Evolutionary conservation across 1,140 invertebrate species (phyloP), one percentile per base, ranked within the genome.

Genomic region (Drosophila nebulosa): DNA sequence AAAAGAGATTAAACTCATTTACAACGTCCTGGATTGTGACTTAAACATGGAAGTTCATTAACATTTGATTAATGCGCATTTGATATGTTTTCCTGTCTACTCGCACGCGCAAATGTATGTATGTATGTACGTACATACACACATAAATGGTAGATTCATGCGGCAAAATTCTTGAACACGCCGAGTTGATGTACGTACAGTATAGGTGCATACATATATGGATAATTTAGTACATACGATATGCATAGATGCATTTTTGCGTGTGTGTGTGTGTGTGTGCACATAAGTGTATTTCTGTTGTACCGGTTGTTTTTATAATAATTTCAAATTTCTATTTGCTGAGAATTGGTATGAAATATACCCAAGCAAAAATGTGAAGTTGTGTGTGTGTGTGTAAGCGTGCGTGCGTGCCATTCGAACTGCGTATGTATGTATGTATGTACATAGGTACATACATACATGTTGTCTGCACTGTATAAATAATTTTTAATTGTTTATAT

Each of bases 1-100:
- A 16, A 59, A 52, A 69, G 69, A 66, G 36, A 58, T 21, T n/a
- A 66, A 50, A 58, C 22, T n/a, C 21, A 30, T 39, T 57, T 55
- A 5, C 14, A 46, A 27, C 4, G 16, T 46, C 18, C 39, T 7
- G 39, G 16, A 21, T 39, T 51, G 39, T 42, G 14, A 60, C 30
- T 42, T 9, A 26, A 60, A 36, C n/a, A 30, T 14, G 22, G 9
- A 9, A 16, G 36, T 12, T n/a, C 22, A 26, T 58, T 39, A n/a
- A 36, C 7, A 32, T 32, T 27, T 9, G 27, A 12, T 6, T 24
- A 7, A 32, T 58, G 14, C 39, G 39, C 16, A 21, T n/a, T 60
- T 21, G 10, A 16, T 39, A 1, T 46, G 58, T 24, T 24, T 24
- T 55, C 35, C 39, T 35, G 39, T 36, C n/a, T 50, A 35, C 39